Conservation (phyloP, 2,113 vertebrate genomes). For the Australoheros scitulus region DNA sequence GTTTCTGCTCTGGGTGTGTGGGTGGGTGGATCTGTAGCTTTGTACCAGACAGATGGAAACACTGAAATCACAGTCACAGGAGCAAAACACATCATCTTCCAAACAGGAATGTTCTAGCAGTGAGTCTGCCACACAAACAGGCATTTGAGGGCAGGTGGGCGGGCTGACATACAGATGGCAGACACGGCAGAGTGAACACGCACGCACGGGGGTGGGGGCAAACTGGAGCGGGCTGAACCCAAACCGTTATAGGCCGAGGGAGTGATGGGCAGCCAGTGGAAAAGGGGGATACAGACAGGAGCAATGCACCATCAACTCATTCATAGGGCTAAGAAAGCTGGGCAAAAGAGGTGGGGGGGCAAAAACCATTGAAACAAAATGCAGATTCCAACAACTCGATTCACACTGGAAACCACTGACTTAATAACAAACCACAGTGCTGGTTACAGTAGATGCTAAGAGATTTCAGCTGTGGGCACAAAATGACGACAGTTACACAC, state of each 20-base stretch:
- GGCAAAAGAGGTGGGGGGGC: conserved; percentile 19
- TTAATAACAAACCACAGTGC: conserved; percentile 82
- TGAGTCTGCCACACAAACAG: conserved; percentile 67
- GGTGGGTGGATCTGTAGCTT: conserved; percentile 43
- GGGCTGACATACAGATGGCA: conserved; percentile 52
- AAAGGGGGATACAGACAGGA: not conserved
- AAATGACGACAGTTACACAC: conserved; percentile 82
- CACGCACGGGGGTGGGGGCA: not conserved
- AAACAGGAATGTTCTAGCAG: conserved; percentile 74
- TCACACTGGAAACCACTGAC: conserved; percentile 82
- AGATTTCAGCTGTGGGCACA: conserved; percentile 82
- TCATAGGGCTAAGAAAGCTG: conserved; percentile 63
- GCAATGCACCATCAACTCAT: conserved; percentile 67
- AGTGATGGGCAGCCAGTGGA: conserved; percentile 52
- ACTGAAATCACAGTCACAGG: conserved; percentile 74
- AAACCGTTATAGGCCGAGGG: conserved; percentile 37
- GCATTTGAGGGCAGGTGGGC: conserved; percentile 81
- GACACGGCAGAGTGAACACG: conserved; percentile 69
- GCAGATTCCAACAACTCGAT: conserved; percentile 78
- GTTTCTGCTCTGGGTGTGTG: conserved; percentile 68
- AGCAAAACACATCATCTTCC: conserved; percentile 68
- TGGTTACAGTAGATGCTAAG: conserved; percentile 82
- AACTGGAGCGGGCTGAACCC: conserved; percentile 12
- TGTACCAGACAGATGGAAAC: conserved; percentile 69
- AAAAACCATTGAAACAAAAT: conserved; percentile 72